Conservation (phyloP, 2,888 invertebrate genomes). For the Therioaphis trifolii region DNA sequence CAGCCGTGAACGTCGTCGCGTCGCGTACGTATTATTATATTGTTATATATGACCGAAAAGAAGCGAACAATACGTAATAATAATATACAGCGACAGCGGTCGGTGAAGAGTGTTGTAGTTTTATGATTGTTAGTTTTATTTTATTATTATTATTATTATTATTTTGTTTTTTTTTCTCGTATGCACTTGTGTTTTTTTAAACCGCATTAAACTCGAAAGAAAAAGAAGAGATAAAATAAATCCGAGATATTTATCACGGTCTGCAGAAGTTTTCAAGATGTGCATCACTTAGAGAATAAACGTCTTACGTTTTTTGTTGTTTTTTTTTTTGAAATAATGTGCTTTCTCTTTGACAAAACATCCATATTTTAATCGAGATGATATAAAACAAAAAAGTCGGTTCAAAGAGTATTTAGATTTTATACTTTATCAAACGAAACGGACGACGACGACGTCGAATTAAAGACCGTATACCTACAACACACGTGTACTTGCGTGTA, state of each 20-base stretch:
- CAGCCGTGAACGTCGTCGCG: too few relatives aligned
- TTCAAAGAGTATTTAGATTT: background rate
- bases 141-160: too few relatives aligned
- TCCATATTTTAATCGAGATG: constrained; percentile 21
- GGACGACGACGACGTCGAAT: background rate
- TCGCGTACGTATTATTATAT: too few relatives aligned
- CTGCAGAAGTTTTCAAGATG: background rate
- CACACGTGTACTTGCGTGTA: too few relatives aligned
- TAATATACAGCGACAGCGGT: too few relatives aligned
- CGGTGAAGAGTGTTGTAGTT: background rate
- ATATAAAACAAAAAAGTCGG: constrained; percentile 9
- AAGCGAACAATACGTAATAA: too few relatives aligned
- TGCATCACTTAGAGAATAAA: background rate
- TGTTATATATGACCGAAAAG: too few relatives aligned
- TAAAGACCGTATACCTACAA: too few relatives aligned
- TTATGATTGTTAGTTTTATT: background rate
- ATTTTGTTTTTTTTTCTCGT: too few relatives aligned
- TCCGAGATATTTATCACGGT: background rate
- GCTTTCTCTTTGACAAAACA: constrained; percentile 16
- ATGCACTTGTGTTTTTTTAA: background rate
- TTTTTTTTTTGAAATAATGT: too few relatives aligned
- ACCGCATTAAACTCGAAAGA: background rate
- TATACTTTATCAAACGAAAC: constrained; percentile 15
- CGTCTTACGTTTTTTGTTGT: too few relatives aligned
- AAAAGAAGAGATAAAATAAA: background rate